Conservation (phyloP, 2,888 invertebrate genomes). For the Tipula helvola region DNA sequence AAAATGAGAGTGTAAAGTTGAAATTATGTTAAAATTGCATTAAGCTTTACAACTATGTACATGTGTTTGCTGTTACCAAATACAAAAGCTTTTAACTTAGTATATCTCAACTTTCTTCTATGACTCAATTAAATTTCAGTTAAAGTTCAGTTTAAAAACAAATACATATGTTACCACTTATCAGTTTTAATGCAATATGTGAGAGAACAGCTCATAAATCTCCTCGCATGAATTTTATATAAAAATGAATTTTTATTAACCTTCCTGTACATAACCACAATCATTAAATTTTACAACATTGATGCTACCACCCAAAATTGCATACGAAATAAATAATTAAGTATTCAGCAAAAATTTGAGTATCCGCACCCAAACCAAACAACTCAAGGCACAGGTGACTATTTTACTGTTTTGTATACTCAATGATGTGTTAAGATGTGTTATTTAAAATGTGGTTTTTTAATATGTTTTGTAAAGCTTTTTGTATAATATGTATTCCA, state of each 20-base stretch:
- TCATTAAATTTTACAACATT: background rate
- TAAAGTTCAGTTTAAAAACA: no score
- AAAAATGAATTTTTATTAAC: background rate
- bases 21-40: no score
- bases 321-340: background rate
- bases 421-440: background rate
- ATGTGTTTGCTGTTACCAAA: no score
- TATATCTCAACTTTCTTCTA: no score
- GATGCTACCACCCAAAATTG: background rate
- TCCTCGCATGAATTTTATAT: background rate
- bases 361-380: background rate
- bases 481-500: background rate
- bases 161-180: no score
- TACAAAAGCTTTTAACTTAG: no score
- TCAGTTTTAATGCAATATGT: no score
- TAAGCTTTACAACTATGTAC: no score
- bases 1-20: no score
- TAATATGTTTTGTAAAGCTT: background rate
- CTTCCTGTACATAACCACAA: background rate
- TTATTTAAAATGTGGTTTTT: background rate
- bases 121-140: no score
- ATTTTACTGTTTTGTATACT: background rate
- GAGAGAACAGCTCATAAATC: no score
- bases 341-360: background rate
- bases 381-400: no score